These are phyloP conservation scores for Harmothoe impar DNA, from an alignment of 2,888 invertebrate genomes.

Conservation along the genomic window DNA sequence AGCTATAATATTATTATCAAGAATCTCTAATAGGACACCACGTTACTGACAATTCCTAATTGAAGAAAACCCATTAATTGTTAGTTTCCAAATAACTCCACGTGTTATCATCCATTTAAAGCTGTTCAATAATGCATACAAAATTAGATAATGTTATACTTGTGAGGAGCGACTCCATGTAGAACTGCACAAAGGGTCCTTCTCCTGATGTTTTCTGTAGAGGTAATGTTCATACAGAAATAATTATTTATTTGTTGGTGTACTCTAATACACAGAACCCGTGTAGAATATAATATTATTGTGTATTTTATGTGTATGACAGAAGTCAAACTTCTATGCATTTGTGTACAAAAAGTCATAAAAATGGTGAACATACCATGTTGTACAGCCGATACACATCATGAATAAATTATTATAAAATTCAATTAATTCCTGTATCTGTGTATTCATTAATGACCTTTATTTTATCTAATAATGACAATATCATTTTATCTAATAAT, in stretches of 20 bases:
- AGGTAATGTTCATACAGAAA: neutral
- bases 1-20: no score
- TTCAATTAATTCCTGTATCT: neutral
- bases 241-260: slow-evolving; percentile 14
- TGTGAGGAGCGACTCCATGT: no score
- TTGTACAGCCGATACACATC: neutral
- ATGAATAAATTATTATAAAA: slow-evolving; percentile 26
- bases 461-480: neutral
- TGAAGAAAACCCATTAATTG: no score
- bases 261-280: neutral
- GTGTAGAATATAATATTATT: neutral
- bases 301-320: neutral
- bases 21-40: no score
- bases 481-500: no score
- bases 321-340: slow-evolving; percentile 22
- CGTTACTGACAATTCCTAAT: no score
- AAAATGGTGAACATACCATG: slow-evolving; percentile 11
- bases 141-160: no score
- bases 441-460: neutral
- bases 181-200: no score
- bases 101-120: no score
- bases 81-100: no score
- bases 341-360: neutral
- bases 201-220: no score
- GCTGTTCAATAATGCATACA: no score